Base-by-base conservation (phyloP, 2,797 vertebrate species). In the Sebastes vulpes region DNA sequence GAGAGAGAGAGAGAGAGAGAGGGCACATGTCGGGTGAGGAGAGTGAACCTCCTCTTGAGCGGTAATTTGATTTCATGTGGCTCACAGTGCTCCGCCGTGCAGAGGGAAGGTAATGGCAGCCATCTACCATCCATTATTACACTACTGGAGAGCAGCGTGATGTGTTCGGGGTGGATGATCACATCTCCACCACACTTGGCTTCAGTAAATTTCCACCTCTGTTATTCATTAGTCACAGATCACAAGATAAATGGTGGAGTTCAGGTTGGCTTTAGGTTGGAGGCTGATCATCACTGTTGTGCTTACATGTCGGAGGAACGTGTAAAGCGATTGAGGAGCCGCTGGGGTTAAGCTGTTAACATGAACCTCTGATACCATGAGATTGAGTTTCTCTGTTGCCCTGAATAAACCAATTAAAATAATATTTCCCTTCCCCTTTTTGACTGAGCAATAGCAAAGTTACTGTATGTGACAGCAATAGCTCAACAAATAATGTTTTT, bases 41-140 rank as follows among this genome's bases (percentile, higher is more conserved):
- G 70, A 87, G 80, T 14, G 53, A 90, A 79, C 77, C 83, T 86
- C 84, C 83, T 94, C 84, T 89, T 50, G 83, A 86, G 91, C 71
- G 18, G 85, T 95, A 94, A 94, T 95, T 95, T 93, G 84, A 94
- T 95, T 95, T 94, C 85, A 79, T 82, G 82, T 92, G 86, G 89
- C 90, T 94, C 83, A 38, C 84, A 88, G 88, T 81, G 81, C 92
- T 83, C 83, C 20, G 72, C 75, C 58, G 85, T 89, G 79, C 72
- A 86, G 81, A 75, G 80, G 82, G 74, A 89, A 83, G 89, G 89
- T 91, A 83, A 92, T 90, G 81, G 87, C 88, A 91, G 86, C 92
- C 86, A 90, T 92, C 89, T 72, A 85, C 74, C 91, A 91, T 92
- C 91, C 85, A 91, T 93, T 94, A 93, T 85, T 82, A 66, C 83